Base-by-base conservation (phyloP, 1,140 invertebrate species). In the Drosophila novamexicana region DNA sequence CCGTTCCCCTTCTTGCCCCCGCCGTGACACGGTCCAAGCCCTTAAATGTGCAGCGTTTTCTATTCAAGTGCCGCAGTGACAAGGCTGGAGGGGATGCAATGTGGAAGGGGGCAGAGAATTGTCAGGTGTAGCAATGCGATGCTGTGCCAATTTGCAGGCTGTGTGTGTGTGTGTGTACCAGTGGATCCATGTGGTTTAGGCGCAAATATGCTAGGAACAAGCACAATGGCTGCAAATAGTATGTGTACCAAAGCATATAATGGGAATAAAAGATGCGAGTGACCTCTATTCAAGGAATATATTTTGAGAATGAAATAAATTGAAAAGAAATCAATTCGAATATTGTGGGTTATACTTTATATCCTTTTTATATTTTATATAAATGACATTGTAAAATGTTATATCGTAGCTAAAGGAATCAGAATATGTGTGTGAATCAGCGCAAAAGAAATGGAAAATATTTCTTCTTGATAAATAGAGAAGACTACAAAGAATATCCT, bases 31-130 rank as follows among this genome's bases (percentile, higher is more conserved):
- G 40, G 39, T 52, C 9, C 44, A 10, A 36, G 73, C 44, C 49
- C 58, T 76, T 50, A 79, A 83, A 88, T 83, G 76, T 83, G 62
- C 84, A 79, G 64, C 81, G 75, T 79, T 88, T 88, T 82, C 75
- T 71, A 86, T 79, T 86, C 50, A 74, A 69, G 65, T 86, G 75
- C 36, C 18, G 66, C 37, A 39, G n/a, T 22, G 45, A 42, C 47
- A 57, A 47, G 14, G 22, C 32, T n/a, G 37, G 12, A 6, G 36
- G 7, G 12, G 6, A 37, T 29, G 14, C n/a, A 34, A 6, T 18
- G 8, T 29, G 14, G 49, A 9, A 2, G 58, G 37, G 44, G 7
- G 22, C n/a, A 8, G 14, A 18, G 36, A 36, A 14, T 39, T n/a
- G 10, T 34, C 18, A 42, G 29, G 45, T 79, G 57, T 71, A 62